Conservation (phyloP, 1,140 invertebrate species). For the Glossosoma conforme region DNA sequence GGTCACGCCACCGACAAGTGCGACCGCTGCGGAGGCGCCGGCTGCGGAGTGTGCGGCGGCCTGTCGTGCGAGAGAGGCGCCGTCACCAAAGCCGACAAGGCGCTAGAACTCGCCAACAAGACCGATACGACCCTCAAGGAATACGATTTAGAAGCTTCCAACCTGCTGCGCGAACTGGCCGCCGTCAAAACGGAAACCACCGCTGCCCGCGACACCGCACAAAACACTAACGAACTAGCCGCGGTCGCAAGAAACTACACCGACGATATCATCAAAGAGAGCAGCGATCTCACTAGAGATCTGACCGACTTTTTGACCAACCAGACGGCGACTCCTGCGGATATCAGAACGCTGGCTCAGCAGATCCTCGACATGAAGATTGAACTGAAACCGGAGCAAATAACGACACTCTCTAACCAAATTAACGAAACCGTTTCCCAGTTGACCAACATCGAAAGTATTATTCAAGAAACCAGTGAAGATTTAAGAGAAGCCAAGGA, state of each 20-base stretch:
- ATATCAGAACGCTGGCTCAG: conserved; percentile 73
- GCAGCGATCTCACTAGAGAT: conserved; percentile 56
- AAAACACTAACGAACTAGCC: conserved; percentile 47
- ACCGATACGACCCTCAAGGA: conserved; percentile 73
- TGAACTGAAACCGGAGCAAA: conserved; percentile 74
- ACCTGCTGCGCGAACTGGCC: conserved; percentile 51
- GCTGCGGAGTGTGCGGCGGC: conserved; percentile 86
- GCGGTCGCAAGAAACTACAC: conserved; percentile 47
- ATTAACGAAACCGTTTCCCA: conserved; percentile 83
- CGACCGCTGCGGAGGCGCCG: conserved; percentile 92
- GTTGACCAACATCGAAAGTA: conserved; percentile 84
- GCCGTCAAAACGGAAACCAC: conserved; percentile 54
- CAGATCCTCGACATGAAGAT: conserved; percentile 62
- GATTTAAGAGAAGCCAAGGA: conserved; percentile 69
- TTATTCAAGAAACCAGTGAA: conserved; percentile 76
- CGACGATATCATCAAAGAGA: conserved; percentile 49
- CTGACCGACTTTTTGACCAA: conserved; percentile 73
- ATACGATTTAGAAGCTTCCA: conserved; percentile 73
- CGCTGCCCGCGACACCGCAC: conserved; percentile 47
- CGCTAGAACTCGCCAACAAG: conserved; percentile 78
- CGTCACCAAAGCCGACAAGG: conserved; percentile 78
- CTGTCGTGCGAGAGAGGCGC: conserved; percentile 86
- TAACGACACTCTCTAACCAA: conserved; percentile 71
- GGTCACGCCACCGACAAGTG: conserved; percentile 81
- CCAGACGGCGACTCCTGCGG: conserved; percentile 71